Conservation (phyloP, 2,113 vertebrate species). For the Scomber colias region DNA sequence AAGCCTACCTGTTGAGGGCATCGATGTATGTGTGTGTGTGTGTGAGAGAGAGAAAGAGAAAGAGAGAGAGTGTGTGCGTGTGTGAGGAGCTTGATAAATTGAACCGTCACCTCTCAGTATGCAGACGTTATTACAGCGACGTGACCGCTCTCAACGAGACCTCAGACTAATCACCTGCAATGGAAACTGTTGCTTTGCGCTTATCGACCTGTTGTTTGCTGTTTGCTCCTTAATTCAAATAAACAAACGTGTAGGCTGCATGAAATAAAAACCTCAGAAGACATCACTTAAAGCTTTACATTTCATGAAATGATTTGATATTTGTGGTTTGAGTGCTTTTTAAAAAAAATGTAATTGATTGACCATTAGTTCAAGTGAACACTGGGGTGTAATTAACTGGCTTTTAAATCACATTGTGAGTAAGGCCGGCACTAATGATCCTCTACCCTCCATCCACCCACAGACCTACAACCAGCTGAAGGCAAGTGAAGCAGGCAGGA, state of each 20-base stretch:
- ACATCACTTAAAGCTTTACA: neutral
- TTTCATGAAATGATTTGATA: conserved; percentile 11
- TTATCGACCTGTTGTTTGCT: conserved; percentile 75
- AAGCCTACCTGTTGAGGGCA: conserved; percentile 77
- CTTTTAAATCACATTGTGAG: conserved; percentile 47
- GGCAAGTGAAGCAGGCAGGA: conserved; percentile 61
- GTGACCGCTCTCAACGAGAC: conserved; percentile 69
- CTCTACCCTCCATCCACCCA: conserved; percentile 10
- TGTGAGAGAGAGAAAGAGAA: no score
- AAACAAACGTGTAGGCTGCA: conserved; percentile 45
- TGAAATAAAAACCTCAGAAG: conserved; percentile 20
- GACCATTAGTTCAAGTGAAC: conserved; percentile 19
- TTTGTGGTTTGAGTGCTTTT: neutral
- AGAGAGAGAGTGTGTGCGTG: conserved; percentile 21
- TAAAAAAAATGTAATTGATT: conserved; percentile 19
- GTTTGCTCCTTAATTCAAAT: conserved; percentile 66
- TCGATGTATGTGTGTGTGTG: neutral
- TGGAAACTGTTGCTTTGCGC: conserved; percentile 74
- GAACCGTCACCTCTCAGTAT: conserved; percentile 79
- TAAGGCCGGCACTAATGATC: conserved; percentile 49
- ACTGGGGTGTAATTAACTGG: conserved; percentile 30
- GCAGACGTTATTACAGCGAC: conserved; percentile 80
- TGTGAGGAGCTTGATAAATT: conserved; percentile 70
- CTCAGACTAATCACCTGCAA: conserved; percentile 77
- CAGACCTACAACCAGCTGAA: conserved; percentile 66